These are phyloP conservation scores for Sarcophaga bullata DNA, from an alignment of 1,140 invertebrate species.

Conservation along the genomic window DNA sequence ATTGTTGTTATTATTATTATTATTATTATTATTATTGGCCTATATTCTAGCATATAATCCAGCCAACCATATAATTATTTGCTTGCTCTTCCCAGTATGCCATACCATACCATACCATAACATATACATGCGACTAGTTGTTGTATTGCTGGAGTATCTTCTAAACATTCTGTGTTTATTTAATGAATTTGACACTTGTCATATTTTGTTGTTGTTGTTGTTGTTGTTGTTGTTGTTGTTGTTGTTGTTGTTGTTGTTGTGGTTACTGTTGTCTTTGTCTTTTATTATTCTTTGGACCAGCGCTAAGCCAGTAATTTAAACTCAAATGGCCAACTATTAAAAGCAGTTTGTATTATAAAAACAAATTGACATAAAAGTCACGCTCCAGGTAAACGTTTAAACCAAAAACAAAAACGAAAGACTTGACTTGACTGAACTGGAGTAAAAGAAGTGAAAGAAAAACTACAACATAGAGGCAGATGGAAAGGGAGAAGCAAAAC, in stretches of 20 bases:
- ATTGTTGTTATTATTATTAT: no score
- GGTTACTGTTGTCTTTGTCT: no score
- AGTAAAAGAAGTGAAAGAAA: background rate
- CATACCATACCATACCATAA: no score
- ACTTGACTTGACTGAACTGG: background rate
- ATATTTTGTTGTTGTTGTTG: background rate
- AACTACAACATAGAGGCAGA: background rate
- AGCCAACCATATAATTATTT: no score
- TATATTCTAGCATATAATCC: no score
- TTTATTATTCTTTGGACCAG: background rate
- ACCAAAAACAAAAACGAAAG: background rate
- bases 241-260: background rate
- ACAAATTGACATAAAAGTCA: constrained; percentile 21
- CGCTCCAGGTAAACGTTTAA: background rate
- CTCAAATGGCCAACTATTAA: constrained; percentile 5
- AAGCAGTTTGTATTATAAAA: background rate
- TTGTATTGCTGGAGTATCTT: no score
- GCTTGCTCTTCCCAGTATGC: no score
- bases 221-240: no score
- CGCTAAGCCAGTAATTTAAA: background rate
- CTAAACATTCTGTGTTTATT: background rate
- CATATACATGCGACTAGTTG: no score
- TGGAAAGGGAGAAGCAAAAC: background rate
- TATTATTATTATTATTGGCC: no score
- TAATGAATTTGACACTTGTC: constrained; percentile 9